A percentile compares a stretch with the other conserved stretches of the same genome.
These are phyloP conservation scores for Diuraphis noxia DNA, from an alignment of 1,140 invertebrate species.

Conservation along the genomic window DNA sequence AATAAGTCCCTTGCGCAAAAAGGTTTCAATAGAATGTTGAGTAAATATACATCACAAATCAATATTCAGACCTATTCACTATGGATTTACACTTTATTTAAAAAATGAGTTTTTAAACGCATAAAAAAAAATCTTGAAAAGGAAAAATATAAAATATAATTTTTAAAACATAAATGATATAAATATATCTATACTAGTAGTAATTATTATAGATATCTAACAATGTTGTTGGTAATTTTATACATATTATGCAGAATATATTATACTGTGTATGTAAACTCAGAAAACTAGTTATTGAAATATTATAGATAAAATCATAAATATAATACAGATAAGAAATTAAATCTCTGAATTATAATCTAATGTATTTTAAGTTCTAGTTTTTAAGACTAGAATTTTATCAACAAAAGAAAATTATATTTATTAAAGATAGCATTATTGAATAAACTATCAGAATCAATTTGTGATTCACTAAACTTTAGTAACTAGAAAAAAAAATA, in stretches of 20 bases:
- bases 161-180: background rate
- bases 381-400: slow-evolving; percentile 5
- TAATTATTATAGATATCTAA: background rate
- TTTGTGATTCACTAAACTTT: background rate
- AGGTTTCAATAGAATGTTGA: background rate
- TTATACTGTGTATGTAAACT: background rate
- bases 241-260: background rate
- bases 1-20: background rate
- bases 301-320: background rate
- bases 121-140: background rate
- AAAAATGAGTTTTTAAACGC: background rate
- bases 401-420: background rate
- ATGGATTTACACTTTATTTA: background rate
- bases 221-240: background rate
- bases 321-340: background rate
- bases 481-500: too few relatives aligned
- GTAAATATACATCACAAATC: slow-evolving; percentile 30
- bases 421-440: background rate
- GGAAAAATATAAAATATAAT: background rate
- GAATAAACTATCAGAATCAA: background rate
- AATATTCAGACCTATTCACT: slow-evolving; percentile 10
- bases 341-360: background rate
- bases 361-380: background rate
- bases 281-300: background rate
- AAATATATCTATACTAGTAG: background rate